Evolutionary conservation across 2,888 invertebrate species (phyloP), one percentile per base, ranked within the genome.

Genomic region (Noctua pronuba): DNA sequence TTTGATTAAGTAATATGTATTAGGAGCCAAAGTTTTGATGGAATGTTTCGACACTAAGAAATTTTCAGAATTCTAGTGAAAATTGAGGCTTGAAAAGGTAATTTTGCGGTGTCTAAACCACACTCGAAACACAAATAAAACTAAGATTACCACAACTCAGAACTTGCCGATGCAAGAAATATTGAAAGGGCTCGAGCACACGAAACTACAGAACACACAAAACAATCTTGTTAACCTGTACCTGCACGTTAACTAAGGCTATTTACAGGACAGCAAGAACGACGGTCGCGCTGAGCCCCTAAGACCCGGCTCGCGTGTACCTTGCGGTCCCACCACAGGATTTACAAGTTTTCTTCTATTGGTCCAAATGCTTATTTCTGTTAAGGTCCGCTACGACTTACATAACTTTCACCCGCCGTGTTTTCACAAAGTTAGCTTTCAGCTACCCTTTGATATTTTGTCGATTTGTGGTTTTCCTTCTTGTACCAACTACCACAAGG

Each of bases 321-420:
- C 92, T 93, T 94, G 95, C 91, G 95, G 95, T 95, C 92, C 86
- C 91, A 89, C 90, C 87, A 87, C 88, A 91, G 94, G 95, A 95
- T 95, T 96, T 94, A 93, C 92, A 95, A 96, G 95, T 95, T 95
- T 94, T 94, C 94, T 94, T 93, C 93, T 94, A 94, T 95, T 93
- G 94, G 93, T 90, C 91, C 92, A 91, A 94, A 94, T 92, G 93
- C 92, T 93, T 93, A 94, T 93, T 94, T 93, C 92, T 90, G 92
- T 92, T 91, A 91, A 90, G 91, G 88, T 87, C 88, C 85, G 88
- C 88, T 88, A 86, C 91, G 88, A 91, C 90, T 93, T 92, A 90
- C 87, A 86, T 87, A 93, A 93, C 90, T 93, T 93, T 84, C 86
- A 83, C 86, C 89, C 87, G 87, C 88, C 91, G 89, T 92, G 91